A percentile compares a stretch with the other conserved stretches of the same genome.
phyloP scores from a whole-genome alignment of 2,113 vertebrate genomes.

The Channa maculata region DNA sequence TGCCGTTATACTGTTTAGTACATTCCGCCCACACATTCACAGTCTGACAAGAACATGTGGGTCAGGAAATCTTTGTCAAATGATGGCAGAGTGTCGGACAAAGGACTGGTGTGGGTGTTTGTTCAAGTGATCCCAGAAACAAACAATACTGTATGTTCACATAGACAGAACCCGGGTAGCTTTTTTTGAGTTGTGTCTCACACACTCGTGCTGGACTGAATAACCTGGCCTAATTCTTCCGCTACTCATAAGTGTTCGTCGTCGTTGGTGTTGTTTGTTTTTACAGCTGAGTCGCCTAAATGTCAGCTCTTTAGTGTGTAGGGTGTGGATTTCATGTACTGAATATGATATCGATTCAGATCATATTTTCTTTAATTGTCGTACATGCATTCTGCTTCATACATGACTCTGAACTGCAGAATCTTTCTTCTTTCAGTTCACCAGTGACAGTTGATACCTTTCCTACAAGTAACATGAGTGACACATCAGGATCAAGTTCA shows the following conservation, averaged over 20 bases:
- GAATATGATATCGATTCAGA: neutral
- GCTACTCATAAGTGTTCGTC: neutral
- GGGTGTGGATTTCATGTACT: no score
- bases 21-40: conserved; percentile 11
- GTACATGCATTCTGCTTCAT: conserved; percentile 3
- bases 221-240: conserved; percentile 39
- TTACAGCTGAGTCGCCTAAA: no score
- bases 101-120: conserved; percentile 13
- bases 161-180: conserved; percentile 29
- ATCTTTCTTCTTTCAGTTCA: conserved; percentile 13
- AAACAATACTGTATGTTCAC: conserved; percentile 49
- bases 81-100: conserved; percentile 6
- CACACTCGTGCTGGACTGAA: neutral
- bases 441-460: conserved; percentile 41
- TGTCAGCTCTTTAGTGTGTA: no score
- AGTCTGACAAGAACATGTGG: conserved; percentile 35
- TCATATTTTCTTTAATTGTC: neutral
- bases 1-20: conserved; percentile 20
- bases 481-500: conserved; percentile 73
- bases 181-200: conserved; percentile 68
- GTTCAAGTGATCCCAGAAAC: conserved; percentile 4
- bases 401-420: conserved; percentile 30
- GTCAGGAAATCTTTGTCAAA: conserved; percentile 37
- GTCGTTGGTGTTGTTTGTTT: neutral
- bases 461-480: conserved; percentile 59